Evolutionary conservation across 2,888 invertebrate genomes (phyloP).

Genomic region (Thera britannica): DNA sequence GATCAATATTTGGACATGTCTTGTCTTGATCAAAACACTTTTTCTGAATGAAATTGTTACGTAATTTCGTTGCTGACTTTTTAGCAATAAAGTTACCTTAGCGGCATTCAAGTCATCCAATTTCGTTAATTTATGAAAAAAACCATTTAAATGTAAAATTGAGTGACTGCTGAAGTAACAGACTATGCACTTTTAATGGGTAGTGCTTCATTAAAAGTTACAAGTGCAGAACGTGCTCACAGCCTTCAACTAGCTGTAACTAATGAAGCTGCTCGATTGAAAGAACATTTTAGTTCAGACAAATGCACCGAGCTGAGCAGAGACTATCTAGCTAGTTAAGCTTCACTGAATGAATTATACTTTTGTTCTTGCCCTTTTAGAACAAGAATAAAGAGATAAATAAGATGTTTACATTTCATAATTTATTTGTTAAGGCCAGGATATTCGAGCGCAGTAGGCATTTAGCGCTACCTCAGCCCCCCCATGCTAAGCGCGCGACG

Average conservation of each 20-base stretch:
- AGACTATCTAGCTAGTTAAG: background rate
- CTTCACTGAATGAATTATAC: background rate
- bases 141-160: background rate
- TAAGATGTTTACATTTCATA: too few relatives aligned
- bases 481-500: too few relatives aligned
- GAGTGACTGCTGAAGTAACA: constrained; percentile 38
- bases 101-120: background rate
- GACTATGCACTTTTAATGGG: constrained; percentile 44
- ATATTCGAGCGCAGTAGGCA: too few relatives aligned
- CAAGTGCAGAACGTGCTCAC: constrained; percentile 44
- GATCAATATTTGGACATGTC: too few relatives aligned
- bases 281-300: constrained; percentile 37
- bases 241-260: constrained; percentile 46
- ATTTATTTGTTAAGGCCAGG: too few relatives aligned
- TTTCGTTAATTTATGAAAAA: background rate
- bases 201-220: constrained; percentile 47
- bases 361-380: background rate
- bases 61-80: too few relatives aligned
- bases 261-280: constrained; percentile 44
- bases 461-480: too few relatives aligned
- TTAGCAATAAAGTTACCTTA: background rate
- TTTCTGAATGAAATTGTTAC: too few relatives aligned
- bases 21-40: too few relatives aligned
- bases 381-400: too few relatives aligned
- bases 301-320: constrained; percentile 17